Conservation (phyloP, 1,140 invertebrate genomes). For the Macrobrachium rosenbergii region DNA sequence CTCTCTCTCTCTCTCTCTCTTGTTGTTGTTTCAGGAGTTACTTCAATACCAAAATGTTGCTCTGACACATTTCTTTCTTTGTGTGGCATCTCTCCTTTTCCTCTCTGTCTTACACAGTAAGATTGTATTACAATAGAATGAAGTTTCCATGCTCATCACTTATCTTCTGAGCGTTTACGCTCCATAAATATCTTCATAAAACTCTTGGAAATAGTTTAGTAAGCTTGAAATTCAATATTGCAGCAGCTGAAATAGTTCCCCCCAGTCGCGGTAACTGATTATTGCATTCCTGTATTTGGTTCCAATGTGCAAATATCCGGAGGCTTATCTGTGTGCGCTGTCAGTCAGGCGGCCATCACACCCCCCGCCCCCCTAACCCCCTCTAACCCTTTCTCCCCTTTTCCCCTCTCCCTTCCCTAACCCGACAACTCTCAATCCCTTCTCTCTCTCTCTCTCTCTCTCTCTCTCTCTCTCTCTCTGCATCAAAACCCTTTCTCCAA, state of each 20-base stretch:
- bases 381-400: too few relatives aligned
- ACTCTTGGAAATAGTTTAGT: constrained; percentile 15
- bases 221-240: constrained; percentile 22
- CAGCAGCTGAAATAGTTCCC: constrained; percentile 7
- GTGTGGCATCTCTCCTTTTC: neutral
- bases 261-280: constrained; percentile 17
- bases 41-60: neutral
- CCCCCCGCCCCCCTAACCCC: neutral
- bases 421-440: neutral
- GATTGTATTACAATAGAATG: too few relatives aligned
- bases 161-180: neutral
- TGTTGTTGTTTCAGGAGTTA: neutral
- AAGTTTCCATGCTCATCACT: too few relatives aligned
- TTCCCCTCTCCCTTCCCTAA: neutral
- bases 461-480: constrained; percentile 5
- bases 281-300: constrained; percentile 21
- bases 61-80: neutral
- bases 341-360: neutral
- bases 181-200: constrained; percentile 16
- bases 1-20: neutral
- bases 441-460: constrained; percentile 2
- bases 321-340: neutral
- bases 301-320: neutral
- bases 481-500: neutral
- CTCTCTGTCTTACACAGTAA: too few relatives aligned